Evolutionary conservation across 2,797 vertebrate genomes (phyloP).

Genomic region (Argya squamiceps): DNA sequence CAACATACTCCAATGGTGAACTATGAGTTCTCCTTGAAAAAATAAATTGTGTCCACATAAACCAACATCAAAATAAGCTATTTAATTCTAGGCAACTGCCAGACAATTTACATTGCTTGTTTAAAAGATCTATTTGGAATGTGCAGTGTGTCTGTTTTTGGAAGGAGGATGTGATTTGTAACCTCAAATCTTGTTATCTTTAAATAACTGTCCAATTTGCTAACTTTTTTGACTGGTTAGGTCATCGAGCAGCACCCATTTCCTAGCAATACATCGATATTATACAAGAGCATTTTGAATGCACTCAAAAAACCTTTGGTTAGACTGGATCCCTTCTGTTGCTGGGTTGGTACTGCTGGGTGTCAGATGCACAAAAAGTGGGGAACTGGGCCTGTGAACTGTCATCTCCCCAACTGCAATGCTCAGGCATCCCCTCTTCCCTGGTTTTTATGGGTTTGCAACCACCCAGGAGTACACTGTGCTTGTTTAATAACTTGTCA

Average conservation of each 20-base stretch:
- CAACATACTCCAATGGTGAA: neutral
- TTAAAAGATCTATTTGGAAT: neutral
- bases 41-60: neutral
- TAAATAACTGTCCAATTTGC: neutral
- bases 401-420: rapidly evolving
- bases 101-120: neutral
- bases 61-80: neutral
- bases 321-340: neutral
- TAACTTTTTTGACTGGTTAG: neutral
- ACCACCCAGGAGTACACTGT: too few relatives aligned
- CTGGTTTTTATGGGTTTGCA: neutral
- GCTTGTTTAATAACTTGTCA: neutral
- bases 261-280: neutral
- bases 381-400: neutral
- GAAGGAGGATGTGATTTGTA: neutral
- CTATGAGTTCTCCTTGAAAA: neutral
- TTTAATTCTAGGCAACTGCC: neutral
- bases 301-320: neutral
- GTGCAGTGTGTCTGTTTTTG: neutral
- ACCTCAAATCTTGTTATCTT: neutral
- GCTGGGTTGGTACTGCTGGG: neutral
- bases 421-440: neutral
- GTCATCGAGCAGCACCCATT: neutral
- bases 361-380: neutral
- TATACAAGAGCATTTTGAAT: neutral